A percentile compares a stretch with the other conserved stretches of the same genome.
Conservation (phyloP, 35 echinoderm and acorn worm species). For the Nesometra sesokonis region DNA sequence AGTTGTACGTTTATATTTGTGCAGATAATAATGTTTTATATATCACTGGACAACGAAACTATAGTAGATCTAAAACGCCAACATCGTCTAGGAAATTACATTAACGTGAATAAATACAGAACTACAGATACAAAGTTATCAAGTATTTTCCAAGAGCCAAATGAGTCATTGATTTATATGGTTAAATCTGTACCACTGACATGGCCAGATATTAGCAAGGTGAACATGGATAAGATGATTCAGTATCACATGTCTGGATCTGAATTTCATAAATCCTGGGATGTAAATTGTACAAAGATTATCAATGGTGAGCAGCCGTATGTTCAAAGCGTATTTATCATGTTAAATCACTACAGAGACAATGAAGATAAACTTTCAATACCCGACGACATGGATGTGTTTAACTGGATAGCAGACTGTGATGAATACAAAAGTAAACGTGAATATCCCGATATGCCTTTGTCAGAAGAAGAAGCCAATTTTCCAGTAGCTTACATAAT, state of each 20-base stretch:
- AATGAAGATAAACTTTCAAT: slow-evolving; percentile 12
- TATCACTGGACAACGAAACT: too few species aligned
- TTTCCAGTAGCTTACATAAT: slow-evolving; percentile 79
- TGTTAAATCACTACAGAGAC: background rate
- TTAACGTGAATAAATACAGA: too few species aligned
- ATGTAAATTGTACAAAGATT: background rate
- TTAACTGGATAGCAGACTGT: slow-evolving; percentile 44
- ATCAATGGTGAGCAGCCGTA: background rate
- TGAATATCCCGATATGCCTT: slow-evolving; percentile 27
- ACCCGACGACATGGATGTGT: slow-evolving; percentile 29
- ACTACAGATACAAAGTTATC: too few species aligned
- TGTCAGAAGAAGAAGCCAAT: slow-evolving; percentile 41
- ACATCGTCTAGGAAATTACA: too few species aligned
- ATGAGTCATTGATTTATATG: too few species aligned
- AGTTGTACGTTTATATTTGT: too few species aligned
- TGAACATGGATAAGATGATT: background rate
- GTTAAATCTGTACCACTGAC: too few species aligned
- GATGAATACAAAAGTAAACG: slow-evolving; percentile 17
- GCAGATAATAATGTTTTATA: too few species aligned
- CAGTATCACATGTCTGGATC: background rate
- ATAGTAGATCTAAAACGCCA: too few species aligned
- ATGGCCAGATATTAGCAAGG: background rate
- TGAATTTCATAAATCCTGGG: background rate
- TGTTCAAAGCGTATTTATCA: background rate
- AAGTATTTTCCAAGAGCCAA: too few species aligned